Base-by-base conservation (phyloP, 2,888 invertebrate species). In the Listrodromus nycthemerus region DNA sequence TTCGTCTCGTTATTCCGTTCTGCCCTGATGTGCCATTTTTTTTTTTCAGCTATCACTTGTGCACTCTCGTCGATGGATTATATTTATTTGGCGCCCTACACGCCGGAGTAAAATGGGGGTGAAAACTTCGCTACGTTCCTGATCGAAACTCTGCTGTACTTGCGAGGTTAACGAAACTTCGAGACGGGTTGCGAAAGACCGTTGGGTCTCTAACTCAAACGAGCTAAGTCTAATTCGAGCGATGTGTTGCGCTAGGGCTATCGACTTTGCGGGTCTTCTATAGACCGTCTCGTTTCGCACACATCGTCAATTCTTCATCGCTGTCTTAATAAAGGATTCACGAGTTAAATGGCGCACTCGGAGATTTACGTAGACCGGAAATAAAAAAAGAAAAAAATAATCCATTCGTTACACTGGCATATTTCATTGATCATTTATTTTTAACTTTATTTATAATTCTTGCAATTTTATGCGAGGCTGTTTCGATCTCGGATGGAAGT, bases 101-200 rank as follows among this genome's bases (percentile, higher is more conserved):
- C n/a, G 58, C 33, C 16, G 0, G 45, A n/a, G n/a, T 27, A n/a
- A n/a, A 71, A 41, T 52, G 10, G 48, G 58, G 27, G 61, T 71
- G 41, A 13, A 58, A 58, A 71, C 58, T 71, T 24, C 16, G 33
- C n/a, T 33, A 4, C 16, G 41, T 45, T 71, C 33, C 16, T 37
- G 58, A 71, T 71, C 24, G 71, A 71, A 19, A 19, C 24, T 30
- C 21, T 2, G 19, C 21, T 27, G 71, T 10, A 58, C 41, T 58
- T 71, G 45, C 58, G 71, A 71, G 71, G 71, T 71, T 58, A 71
- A 71, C 24, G 71, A 71, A 71, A 71, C 71, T 71, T 71, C 33
- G 70, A 37, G 41, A 8, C 24, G 10, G 48, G 45, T 69, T 50
- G 67, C 10, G 50, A 41, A 19, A 37, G 6, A 21, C 21, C n/a